Percentiles rank a stretch among this genome's conserved stretches.
phyloP scores from a whole-genome alignment of 2,888 invertebrate species.

The Lasioglossum marginatum region DNA sequence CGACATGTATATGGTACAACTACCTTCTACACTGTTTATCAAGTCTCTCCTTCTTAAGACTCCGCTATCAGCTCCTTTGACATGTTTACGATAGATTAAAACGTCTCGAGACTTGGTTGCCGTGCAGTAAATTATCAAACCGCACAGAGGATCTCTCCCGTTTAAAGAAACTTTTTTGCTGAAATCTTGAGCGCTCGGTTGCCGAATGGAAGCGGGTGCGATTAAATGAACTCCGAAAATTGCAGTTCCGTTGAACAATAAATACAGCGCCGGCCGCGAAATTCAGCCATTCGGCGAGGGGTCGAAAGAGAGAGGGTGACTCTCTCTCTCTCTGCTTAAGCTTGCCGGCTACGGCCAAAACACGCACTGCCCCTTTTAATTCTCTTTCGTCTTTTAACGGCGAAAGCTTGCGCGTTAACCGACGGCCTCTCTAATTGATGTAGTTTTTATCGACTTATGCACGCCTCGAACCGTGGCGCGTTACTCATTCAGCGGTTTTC shows the following conservation, averaged over 20 bases:
- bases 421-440: slow-evolving; percentile 79
- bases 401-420: slow-evolving; percentile 70
- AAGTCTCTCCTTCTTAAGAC: neutral
- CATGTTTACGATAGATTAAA: slow-evolving; percentile 7
- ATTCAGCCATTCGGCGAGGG: slow-evolving; percentile 34
- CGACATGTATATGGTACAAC: neutral
- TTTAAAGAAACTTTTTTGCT: slow-evolving; percentile 7
- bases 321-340: slow-evolving; percentile 63
- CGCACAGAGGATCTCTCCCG: neutral
- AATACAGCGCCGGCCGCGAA: slow-evolving; percentile 9
- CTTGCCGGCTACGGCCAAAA: slow-evolving; percentile 67
- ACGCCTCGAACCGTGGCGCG: slow-evolving; percentile 75
- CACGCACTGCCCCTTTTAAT: slow-evolving; percentile 72
- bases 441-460: slow-evolving; percentile 80
- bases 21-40: neutral
- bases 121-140: neutral
- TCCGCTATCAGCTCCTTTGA: neutral
- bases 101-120: neutral
- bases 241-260: slow-evolving; percentile 34
- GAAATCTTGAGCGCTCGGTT: neutral
- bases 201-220: slow-evolving; percentile 23
- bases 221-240: slow-evolving; percentile 32
- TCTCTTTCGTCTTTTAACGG: slow-evolving; percentile 73
- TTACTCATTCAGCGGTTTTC: slow-evolving; percentile 80
- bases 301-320: slow-evolving; percentile 68